These are phyloP conservation scores for Halesus radiatus DNA, from an alignment of 1,140 invertebrate species.

Conservation along the genomic window DNA sequence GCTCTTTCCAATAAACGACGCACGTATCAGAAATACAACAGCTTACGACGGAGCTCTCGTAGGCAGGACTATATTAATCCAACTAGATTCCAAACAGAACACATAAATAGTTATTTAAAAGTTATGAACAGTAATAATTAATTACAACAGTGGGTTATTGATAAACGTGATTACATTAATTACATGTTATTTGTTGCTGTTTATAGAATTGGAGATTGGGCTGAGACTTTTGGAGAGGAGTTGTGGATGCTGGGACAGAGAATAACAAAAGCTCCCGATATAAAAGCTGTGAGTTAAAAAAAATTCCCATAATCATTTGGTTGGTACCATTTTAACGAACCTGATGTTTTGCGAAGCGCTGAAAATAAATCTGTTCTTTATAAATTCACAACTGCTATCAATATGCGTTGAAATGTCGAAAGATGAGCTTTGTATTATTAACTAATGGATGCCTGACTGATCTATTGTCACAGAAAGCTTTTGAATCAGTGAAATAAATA, in stretches of 20 bases:
- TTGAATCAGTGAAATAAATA: too few relatives aligned
- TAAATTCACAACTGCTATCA: too few relatives aligned
- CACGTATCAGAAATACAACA: not conserved
- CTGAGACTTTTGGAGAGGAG: conserved; percentile 73
- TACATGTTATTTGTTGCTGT: not conserved
- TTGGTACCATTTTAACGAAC: too few relatives aligned
- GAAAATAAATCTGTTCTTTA: too few relatives aligned
- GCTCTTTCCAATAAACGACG: not conserved
- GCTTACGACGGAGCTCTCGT: not conserved
- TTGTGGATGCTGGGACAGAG: conserved; percentile 73
- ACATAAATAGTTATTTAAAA: not conserved
- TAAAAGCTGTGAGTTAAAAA: conserved; percentile 68
- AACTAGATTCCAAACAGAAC: not conserved
- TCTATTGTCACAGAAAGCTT: too few relatives aligned
- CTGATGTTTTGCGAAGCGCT: too few relatives aligned
- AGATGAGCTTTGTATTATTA: too few relatives aligned
- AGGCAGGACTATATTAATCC: too few relatives aligned
- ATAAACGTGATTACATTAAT: not conserved
- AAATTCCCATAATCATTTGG: too few relatives aligned
- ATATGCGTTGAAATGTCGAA: too few relatives aligned
- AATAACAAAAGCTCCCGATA: conserved; percentile 73
- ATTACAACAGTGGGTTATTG: too few relatives aligned
- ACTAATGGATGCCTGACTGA: too few relatives aligned
- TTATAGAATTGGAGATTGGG: conserved; percentile 73
- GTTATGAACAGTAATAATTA: not conserved